Conservation (phyloP, 2,888 invertebrate genomes). For the Lithophane leautieri region DNA sequence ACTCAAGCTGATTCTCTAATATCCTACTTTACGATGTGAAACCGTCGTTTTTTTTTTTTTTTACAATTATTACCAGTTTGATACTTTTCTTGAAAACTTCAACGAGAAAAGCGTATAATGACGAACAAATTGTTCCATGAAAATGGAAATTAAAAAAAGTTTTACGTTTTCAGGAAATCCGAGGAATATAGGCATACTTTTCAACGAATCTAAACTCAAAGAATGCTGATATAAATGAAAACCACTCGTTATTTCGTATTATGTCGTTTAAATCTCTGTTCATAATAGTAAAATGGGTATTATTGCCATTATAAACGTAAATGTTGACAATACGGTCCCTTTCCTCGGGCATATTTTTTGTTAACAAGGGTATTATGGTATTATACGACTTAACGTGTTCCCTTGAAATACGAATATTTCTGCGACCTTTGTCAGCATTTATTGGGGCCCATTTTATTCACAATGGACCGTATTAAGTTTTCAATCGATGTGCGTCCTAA, state of each 20-base stretch:
- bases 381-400: conserved; percentile 71
- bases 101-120: conserved; percentile 44
- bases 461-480: conserved; percentile 50
- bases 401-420: conserved; percentile 68
- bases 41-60: conserved; percentile 2
- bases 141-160: conserved; percentile 40
- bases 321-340: conserved; percentile 71
- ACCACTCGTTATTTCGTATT: conserved; percentile 41
- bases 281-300: conserved; percentile 66
- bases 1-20: not conserved
- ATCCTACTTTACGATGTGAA: not conserved
- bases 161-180: conserved; percentile 18
- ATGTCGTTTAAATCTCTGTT: conserved; percentile 38
- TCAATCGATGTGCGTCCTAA: conserved; percentile 63
- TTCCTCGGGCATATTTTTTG: conserved; percentile 71
- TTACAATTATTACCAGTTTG: conserved; percentile 28
- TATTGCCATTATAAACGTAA: conserved; percentile 70
- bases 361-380: conserved; percentile 75
- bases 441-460: conserved; percentile 64
- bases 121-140: conserved; percentile 45
- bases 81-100: conserved; percentile 30
- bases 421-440: conserved; percentile 73
- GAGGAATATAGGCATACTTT: conserved; percentile 11
- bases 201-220: conserved; percentile 14
- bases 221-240: conserved; percentile 31